Evolutionary conservation across 2,113 vertebrate species (phyloP), one percentile per base, ranked within the genome.

Genomic region (Lagopus muta): DNA sequence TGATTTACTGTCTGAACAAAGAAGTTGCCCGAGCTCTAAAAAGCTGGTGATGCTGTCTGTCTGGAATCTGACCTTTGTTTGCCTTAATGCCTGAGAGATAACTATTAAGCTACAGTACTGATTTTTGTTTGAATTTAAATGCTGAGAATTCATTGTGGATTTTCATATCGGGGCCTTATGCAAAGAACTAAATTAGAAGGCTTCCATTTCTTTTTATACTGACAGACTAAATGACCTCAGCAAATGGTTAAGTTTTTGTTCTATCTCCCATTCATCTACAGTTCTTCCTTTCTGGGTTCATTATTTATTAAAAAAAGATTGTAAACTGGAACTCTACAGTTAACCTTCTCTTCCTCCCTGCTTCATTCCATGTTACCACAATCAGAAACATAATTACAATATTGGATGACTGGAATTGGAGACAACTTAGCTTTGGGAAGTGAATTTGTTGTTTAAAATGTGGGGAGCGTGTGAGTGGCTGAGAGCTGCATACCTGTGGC

Each of bases 131-230:
- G 50, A 88, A 89, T 48, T 36, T 83, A 84, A 93, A 72, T 54
- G 70, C 62, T 90, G 88, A 47, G 93, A 86, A 87, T 76, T 76
- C 57, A 32, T 78, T 72, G 73, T 86, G 62, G 83, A 90, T 52
- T 92, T 94, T 89, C 85, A 61, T 66, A 84, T 57, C 70, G 61
- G 61, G 58, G 92, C 32, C 73, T 92, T 82, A 67, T 86, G 48
- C 65, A 62, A 91, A 75, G 62, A 78, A 28, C 70, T 83, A 76
- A 88, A 92, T 89, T 61, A 83, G 91, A 93, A 82, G 89, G 84
- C 94, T 89, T 82, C 73, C 52, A 15, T 65, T 85, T 30, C 52
- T 79, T 82, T 60, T 32, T 43, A 32, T 32, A 54, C 58, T 75
- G 66, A 86, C 85, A 80, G 58, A 65, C 27, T 75, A 81, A 74